Evolutionary conservation across 2,888 invertebrate species (phyloP), one percentile per base, ranked within the genome.

Genomic region (Epicampocera succincta): DNA sequence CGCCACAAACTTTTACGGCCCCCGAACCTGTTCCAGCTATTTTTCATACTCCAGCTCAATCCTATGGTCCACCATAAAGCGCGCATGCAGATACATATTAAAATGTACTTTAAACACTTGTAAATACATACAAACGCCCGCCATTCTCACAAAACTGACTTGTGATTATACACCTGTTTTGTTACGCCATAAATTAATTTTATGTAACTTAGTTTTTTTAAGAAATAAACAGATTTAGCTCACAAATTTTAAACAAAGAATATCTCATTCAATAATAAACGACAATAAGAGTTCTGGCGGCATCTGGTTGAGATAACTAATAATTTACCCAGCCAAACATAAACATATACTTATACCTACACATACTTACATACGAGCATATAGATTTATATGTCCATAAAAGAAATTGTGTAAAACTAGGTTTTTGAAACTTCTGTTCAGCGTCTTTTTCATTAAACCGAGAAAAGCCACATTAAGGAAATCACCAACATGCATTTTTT

Each of bases 31-130:
- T 86, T 56, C 83, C 69, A 38, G 15, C 48, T 0, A 52, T 84
- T 19, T 84, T 84, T 0, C 89, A 87, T 54, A 68, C 84, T 6
- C 87, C 88, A 0, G 87, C 87, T 54, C 86, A 85, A 84, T 82
- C 71, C 33, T 88, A 88, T 75, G 88, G 88, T 4, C 87, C 89
- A 65, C 83, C 88, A 11, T 79, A 82, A 29, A 84, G 48, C 1
- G 1, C 15, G 33, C 40, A 29, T 50, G 42, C 56, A 15, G 15
- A 48, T n/a, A 25, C 4, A 8, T 12, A 60, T 68, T 71, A 68
- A 61, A 1, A 56, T 17, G 38, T 17, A 48, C n/a, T 56, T 11
- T 19, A 69, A 29, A 52, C 15, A 33, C 33, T 46, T 12, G 42
- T 33, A n/a, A 61, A 54, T 38, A 68, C 65, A 42, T 38, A 50